Percentiles rank a stretch among this genome's conserved stretches.
These are phyloP conservation scores for Anguilla megastoma DNA, from an alignment of 2,797 vertebrate species.

Conservation along the genomic window DNA sequence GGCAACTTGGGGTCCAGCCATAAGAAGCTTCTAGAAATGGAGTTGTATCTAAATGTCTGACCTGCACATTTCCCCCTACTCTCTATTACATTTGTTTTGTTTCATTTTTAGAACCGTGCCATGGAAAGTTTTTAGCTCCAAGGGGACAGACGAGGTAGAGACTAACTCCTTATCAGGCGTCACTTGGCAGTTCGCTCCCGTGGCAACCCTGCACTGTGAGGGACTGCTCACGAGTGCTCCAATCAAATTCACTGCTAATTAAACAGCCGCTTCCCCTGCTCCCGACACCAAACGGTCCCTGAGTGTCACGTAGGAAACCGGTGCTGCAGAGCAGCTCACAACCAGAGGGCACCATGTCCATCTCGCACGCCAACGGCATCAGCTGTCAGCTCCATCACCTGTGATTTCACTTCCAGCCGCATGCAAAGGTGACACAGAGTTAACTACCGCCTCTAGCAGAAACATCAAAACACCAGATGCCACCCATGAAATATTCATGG, in stretches of 20 bases:
- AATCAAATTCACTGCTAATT: conserved; percentile 24
- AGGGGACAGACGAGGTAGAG: background rate
- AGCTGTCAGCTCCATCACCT: background rate
- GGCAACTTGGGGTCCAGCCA: no score
- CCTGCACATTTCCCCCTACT: background rate
- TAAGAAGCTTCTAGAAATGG: no score
- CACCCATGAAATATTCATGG: conserved; percentile 36
- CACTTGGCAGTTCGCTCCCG: background rate
- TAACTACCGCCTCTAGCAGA: conserved; percentile 10
- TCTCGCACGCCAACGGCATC: background rate
- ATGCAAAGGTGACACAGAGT: conserved; percentile 14
- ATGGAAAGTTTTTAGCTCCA: background rate
- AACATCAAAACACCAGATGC: conserved; percentile 34
- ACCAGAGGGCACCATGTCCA: background rate
- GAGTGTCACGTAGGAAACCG: background rate
- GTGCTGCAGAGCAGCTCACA: background rate
- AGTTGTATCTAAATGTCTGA: no score
- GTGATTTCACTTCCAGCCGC: background rate
- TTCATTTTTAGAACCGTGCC: background rate
- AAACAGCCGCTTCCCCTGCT: background rate
- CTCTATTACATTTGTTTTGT: background rate
- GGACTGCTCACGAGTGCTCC: conserved; percentile 19
- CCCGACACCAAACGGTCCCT: background rate
- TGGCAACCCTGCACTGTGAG: background rate
- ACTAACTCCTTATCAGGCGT: background rate